phyloP scores from a whole-genome alignment of 2,888 invertebrate genomes.

The Lysandra bellargus region DNA sequence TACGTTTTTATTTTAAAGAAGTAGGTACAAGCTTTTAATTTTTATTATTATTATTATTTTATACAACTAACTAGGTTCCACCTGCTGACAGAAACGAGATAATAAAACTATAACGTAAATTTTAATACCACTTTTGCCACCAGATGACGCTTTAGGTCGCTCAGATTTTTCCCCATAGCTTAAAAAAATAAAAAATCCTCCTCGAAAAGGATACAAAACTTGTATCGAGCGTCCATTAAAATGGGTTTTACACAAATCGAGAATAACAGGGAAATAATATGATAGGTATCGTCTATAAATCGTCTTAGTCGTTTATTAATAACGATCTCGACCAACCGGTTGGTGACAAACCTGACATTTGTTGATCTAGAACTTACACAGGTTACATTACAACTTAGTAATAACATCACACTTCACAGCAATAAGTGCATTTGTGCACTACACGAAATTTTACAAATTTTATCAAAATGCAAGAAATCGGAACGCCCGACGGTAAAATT shows the following conservation, averaged over 20 bases:
- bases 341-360: not conserved
- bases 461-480: too few species aligned
- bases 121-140: not conserved
- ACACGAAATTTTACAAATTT: too few species aligned
- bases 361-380: not conserved
- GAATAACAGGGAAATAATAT: constrained; percentile 3
- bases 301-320: not conserved
- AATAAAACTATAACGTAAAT: too few species aligned
- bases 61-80: too few species aligned
- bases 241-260: not conserved
- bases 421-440: not conserved
- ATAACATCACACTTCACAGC: not conserved
- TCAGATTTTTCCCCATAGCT: too few species aligned
- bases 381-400: not conserved
- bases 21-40: too few species aligned
- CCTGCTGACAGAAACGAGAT: too few species aligned
- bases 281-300: not conserved
- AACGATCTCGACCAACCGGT: not conserved
- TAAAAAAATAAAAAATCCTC: too few species aligned
- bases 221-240: not conserved
- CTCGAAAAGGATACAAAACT: too few species aligned
- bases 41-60: too few species aligned
- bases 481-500: too few species aligned
- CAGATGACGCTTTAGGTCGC: not conserved
- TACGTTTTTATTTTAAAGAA: too few species aligned